These are phyloP conservation scores for Myzus persicae DNA, from an alignment of 1,140 invertebrate genomes.

Conservation along the genomic window DNA sequence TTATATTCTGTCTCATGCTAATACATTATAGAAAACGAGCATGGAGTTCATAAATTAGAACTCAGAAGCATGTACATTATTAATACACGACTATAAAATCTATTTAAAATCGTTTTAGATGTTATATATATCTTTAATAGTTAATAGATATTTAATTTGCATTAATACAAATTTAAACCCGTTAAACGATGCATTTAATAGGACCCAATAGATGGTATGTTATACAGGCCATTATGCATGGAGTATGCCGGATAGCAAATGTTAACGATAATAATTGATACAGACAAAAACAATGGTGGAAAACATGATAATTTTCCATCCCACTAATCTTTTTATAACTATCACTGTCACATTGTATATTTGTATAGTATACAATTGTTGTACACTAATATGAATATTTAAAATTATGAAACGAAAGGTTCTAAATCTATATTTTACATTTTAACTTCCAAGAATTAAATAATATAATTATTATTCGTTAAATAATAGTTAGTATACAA, in stretches of 20 bases:
- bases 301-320: not conserved
- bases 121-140: not conserved
- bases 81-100: not conserved
- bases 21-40: not conserved
- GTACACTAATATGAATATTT: not conserved
- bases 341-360: not conserved
- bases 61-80: not conserved
- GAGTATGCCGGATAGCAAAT: not conserved
- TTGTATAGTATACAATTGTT: not conserved
- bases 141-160: constrained; percentile 10
- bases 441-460: not conserved
- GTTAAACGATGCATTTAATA: constrained; percentile 11
- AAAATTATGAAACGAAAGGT: not conserved
- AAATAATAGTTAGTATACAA: too few relatives aligned
- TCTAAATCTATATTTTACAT: not conserved
- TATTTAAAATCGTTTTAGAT: not conserved
- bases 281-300: not conserved
- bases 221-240: not conserved
- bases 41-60: not conserved
- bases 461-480: too few relatives aligned
- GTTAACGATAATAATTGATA: not conserved
- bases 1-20: not conserved
- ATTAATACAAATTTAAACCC: not conserved
- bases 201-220: not conserved
- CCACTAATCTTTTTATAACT: not conserved